Percentiles rank a stretch among this genome's conserved stretches.
Conservation (phyloP, 2,888 invertebrate species). For the Tuta absoluta region DNA sequence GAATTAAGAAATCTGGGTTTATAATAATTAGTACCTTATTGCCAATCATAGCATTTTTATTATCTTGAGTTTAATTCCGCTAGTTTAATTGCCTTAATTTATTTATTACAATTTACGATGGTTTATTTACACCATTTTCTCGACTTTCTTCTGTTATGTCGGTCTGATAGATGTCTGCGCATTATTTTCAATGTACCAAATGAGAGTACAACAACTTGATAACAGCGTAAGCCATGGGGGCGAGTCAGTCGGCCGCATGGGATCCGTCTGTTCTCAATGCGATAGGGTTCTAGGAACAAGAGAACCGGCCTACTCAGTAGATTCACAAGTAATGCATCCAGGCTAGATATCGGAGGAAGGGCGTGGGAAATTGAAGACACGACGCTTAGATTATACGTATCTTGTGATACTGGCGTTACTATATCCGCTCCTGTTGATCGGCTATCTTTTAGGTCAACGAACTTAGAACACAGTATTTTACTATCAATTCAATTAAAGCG, state of each 20-base stretch:
- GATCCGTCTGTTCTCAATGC: conserved; percentile 67
- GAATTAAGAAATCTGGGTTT: neutral
- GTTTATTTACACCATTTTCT: neutral
- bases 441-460: neutral
- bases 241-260: conserved; percentile 67
- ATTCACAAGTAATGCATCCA: conserved; percentile 1
- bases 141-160: conserved; percentile 19
- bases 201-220: conserved; percentile 25
- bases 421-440: conserved; percentile 18
- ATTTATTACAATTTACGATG: neutral
- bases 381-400: conserved; percentile 20
- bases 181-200: conserved; percentile 24
- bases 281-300: conserved; percentile 54
- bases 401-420: conserved; percentile 4
- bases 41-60: neutral
- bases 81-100: neutral
- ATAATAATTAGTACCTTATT: neutral
- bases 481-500: neutral
- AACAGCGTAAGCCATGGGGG: conserved; percentile 25
- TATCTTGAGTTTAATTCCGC: neutral
- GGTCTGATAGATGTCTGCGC: conserved; percentile 9
- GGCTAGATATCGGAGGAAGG: conserved; percentile 20
- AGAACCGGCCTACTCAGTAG: conserved; percentile 25
- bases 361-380: conserved; percentile 17
- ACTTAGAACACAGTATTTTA: neutral